A percentile compares a stretch with the other conserved stretches of the same genome.
Evolutionary conservation across 1,140 invertebrate species (phyloP).

Genomic region (Heliconius hewitsoni): DNA sequence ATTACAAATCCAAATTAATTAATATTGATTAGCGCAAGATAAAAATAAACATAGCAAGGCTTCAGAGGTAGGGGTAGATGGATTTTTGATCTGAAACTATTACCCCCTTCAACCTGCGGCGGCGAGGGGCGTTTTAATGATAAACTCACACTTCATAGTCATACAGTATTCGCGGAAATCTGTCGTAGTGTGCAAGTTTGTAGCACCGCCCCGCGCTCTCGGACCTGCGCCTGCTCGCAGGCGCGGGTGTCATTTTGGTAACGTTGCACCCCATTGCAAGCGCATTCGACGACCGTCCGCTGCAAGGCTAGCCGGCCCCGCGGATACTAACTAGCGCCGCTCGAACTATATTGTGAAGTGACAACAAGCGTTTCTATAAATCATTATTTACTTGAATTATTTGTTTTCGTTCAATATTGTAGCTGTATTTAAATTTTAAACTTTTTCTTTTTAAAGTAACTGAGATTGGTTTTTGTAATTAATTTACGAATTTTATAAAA

Average conservation of each 20-base stretch:
- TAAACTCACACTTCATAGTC: background rate
- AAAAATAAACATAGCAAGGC: background rate
- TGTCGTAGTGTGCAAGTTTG: conserved; percentile 6
- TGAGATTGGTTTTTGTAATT: too few species aligned
- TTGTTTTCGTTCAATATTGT: background rate
- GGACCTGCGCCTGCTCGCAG: background rate
- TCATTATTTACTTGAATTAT: background rate
- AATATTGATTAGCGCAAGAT: background rate
- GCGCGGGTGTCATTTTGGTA: conserved; percentile 15
- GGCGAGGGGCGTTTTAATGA: background rate
- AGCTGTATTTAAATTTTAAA: background rate
- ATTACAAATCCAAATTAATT: background rate
- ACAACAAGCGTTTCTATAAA: background rate
- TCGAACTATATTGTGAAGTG: background rate
- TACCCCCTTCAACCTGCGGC: background rate
- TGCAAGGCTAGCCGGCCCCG: background rate
- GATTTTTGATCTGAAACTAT: background rate
- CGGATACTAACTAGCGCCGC: background rate
- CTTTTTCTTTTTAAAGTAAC: too few species aligned
- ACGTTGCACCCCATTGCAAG: conserved; percentile 15
- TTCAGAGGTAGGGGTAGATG: background rate
- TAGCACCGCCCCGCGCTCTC: background rate
- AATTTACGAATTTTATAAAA: too few species aligned
- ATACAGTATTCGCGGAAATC: background rate
- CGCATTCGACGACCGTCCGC: background rate